These are phyloP conservation scores for Semotilus atromaculatus DNA, from an alignment of 2,797 vertebrate genomes.

Conservation along the genomic window DNA sequence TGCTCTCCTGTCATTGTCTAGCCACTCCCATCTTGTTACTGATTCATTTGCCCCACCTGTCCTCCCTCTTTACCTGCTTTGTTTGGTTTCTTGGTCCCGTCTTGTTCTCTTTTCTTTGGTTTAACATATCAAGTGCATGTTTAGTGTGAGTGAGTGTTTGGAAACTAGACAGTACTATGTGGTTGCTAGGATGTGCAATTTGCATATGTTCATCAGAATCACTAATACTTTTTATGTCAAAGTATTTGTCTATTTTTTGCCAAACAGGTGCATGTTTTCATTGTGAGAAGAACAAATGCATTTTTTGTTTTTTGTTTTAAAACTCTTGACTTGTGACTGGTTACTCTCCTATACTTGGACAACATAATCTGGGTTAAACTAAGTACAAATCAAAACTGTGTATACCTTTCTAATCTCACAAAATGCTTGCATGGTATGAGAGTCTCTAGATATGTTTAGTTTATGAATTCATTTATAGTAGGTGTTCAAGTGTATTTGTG, in stretches of 20 bases:
- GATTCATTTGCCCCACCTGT: too few species aligned
- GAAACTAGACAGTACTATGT: background rate
- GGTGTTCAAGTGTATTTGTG: conserved; percentile 50
- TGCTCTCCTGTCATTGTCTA: too few species aligned
- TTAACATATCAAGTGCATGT: too few species aligned
- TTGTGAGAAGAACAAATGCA: background rate
- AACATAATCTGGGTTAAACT: conserved; percentile 18
- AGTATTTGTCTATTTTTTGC: conserved; percentile 1
- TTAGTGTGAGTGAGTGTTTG: background rate
- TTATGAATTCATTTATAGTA: conserved; percentile 28
- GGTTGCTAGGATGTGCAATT: background rate
- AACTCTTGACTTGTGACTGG: background rate
- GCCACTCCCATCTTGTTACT: too few species aligned
- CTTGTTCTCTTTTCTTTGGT: too few species aligned
- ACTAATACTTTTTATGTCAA: background rate
- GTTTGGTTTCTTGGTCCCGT: too few species aligned
- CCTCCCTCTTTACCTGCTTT: too few species aligned
- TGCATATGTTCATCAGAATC: background rate
- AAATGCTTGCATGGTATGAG: background rate
- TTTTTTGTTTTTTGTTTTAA: background rate
- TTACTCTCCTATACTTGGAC: conserved; percentile 6
- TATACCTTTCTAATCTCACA: conserved; percentile 1
- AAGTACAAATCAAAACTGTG: conserved; percentile 33
- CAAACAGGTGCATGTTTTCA: conserved; percentile 2
- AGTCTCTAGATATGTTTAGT: conserved; percentile 15